Evolutionary conservation across 1,140 invertebrate genomes (phyloP).

Genomic region (Calliopsis andreniformis): DNA sequence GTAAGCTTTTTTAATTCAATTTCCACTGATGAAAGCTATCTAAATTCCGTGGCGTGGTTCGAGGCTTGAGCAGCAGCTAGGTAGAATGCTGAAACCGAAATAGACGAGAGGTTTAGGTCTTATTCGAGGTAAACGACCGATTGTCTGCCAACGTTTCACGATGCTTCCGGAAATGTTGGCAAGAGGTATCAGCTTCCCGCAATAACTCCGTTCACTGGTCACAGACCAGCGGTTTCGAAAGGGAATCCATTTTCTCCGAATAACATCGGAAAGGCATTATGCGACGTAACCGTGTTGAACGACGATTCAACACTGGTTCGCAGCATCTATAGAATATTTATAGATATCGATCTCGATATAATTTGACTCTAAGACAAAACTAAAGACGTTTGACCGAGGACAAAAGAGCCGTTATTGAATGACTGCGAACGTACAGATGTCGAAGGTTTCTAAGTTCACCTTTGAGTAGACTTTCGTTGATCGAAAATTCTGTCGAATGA

Average conservation of each 20-base stretch:
- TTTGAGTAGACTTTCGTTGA: neutral
- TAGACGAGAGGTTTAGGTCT: slow-evolving; percentile 49
- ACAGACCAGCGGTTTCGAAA: slow-evolving; percentile 16
- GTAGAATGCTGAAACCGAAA: slow-evolving; percentile 34
- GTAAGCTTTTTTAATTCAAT: slow-evolving; percentile 79
- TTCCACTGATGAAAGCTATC: too few relatives aligned
- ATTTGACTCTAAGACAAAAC: too few relatives aligned
- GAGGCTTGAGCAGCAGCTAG: neutral
- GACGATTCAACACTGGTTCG: too few relatives aligned
- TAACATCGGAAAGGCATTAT: neutral
- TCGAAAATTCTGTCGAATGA: slow-evolving; percentile 14
- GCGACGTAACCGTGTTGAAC: too few relatives aligned
- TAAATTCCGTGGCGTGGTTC: slow-evolving; percentile 16
- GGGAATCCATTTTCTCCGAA: slow-evolving; percentile 11
- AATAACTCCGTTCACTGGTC: slow-evolving; percentile 43
- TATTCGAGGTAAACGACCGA: slow-evolving; percentile 61
- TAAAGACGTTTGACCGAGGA: too few relatives aligned
- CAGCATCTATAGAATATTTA: too few relatives aligned
- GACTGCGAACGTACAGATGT: too few relatives aligned
- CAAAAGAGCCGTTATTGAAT: too few relatives aligned
- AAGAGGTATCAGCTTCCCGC: slow-evolving; percentile 38
- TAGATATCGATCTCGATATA: too few relatives aligned
- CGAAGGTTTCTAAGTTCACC: neutral
- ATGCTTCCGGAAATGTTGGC: slow-evolving; percentile 59
- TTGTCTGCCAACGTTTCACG: slow-evolving; percentile 45